Conservation (phyloP, 2,888 invertebrate species). For the Theristus sp. region DNA sequence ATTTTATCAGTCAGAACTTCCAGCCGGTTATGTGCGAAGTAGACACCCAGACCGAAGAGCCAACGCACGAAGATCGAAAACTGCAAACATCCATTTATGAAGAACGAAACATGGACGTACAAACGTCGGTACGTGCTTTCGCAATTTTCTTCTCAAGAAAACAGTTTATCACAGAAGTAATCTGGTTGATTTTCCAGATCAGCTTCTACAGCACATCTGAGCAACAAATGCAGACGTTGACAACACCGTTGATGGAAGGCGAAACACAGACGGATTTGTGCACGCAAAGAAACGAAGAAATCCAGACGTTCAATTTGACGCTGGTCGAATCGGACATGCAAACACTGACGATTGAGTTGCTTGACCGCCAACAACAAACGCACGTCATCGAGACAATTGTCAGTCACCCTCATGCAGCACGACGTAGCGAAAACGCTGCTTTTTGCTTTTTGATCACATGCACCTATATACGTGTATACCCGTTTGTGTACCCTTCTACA, state of each 20-base stretch:
- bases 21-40: constrained; percentile 10
- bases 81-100: neutral
- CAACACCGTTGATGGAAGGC: neutral
- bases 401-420: constrained; percentile 11
- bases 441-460: no score
- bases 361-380: no score
- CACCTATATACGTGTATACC: no score
- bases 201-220: no score
- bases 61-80: neutral
- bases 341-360: no score
- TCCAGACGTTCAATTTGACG: neutral
- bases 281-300: no score
- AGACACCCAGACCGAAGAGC: constrained; percentile 16
- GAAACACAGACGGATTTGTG: neutral
- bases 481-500: no score
- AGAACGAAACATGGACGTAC: neutral
- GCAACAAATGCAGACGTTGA: no score
- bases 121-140: neutral
- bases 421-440: constrained; percentile 12
- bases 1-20: no score
- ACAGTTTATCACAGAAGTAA: no score
- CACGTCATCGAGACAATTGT: no score
- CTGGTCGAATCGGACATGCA: neutral
- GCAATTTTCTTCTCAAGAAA: constrained; percentile 7
- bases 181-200: no score